These are phyloP conservation scores for Phengaris arion DNA, from an alignment of 2,888 invertebrate species.

Conservation along the genomic window DNA sequence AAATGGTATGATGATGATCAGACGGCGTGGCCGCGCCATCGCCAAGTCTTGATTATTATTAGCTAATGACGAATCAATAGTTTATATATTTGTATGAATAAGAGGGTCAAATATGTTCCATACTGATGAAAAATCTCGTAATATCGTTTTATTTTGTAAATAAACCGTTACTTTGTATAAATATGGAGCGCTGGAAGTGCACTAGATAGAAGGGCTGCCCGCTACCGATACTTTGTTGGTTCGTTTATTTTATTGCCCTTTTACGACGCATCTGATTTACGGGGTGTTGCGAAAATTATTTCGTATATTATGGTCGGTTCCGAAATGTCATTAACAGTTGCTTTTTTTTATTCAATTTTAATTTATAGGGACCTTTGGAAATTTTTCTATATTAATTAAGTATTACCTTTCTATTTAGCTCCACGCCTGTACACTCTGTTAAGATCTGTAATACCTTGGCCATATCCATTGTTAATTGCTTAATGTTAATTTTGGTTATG, in stretches of 20 bases:
- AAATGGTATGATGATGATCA: no score
- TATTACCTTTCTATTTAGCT: no score
- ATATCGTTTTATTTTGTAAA: not conserved
- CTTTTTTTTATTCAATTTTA: no score
- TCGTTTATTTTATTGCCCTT: slow-evolving; percentile 26
- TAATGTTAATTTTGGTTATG: no score
- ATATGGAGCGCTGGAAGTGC: not conserved
- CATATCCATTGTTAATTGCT: no score
- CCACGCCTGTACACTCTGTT: no score
- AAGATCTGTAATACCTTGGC: no score
- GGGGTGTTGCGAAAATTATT: not conserved
- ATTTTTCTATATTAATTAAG: no score
- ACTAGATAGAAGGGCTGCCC: slow-evolving; percentile 22
- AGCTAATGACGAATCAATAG: no score
- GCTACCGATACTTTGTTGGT: slow-evolving; percentile 25
- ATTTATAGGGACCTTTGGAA: no score
- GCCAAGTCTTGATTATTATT: no score
- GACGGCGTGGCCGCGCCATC: no score
- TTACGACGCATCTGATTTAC: slow-evolving; percentile 14
- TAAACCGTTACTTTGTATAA: not conserved
- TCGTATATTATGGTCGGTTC: not conserved
- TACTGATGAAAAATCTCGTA: not conserved
- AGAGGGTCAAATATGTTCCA: not conserved
- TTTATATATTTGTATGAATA: not conserved
- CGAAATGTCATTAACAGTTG: not conserved